Conservation (phyloP, 30 jellyfish, hydroid and myxozoan genomes). For the Cassiopea andromeda region DNA sequence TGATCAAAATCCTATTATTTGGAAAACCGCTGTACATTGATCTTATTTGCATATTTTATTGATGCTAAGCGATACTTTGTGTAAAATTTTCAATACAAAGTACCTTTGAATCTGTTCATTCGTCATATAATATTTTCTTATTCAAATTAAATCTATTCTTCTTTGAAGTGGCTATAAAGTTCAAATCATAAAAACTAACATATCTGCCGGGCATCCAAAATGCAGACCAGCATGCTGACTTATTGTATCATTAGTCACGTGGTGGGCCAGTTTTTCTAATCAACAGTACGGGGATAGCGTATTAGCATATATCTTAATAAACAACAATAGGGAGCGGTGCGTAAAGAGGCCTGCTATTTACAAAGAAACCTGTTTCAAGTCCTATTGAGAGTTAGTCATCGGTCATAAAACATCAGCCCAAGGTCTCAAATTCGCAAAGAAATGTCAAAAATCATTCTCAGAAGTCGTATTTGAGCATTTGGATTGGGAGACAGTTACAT, state of each 20-base stretch:
- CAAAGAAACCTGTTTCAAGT: conserved; percentile 70
- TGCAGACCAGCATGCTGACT: conserved; percentile 48
- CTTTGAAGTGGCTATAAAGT: not conserved
- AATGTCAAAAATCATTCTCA: conserved; percentile 43
- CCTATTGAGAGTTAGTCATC: conserved; percentile 68
- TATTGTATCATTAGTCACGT: conserved; percentile 57
- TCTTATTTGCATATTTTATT: conserved; percentile 4
- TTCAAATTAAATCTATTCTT: not conserved
- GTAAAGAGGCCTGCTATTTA: conserved; percentile 70
- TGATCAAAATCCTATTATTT: conserved; percentile 29
- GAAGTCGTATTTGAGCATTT: conserved; percentile 16
- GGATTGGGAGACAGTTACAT: conserved; percentile 33
- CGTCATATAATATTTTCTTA: not conserved
- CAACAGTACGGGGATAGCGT: conserved; percentile 80
- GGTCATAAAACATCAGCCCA: conserved; percentile 57
- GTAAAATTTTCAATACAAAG: not conserved
- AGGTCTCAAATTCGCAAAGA: conserved; percentile 47
- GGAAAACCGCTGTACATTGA: conserved; percentile 40
- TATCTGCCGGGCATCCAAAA: conserved; percentile 1
- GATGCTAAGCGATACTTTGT: not conserved
- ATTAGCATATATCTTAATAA: conserved; percentile 77
- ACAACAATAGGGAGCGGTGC: conserved; percentile 74
- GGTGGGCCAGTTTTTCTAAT: conserved; percentile 78
- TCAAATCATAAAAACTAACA: not conserved
- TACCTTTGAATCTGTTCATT: not conserved